A percentile compares a stretch with the other conserved stretches of the same genome.
phyloP scores from a whole-genome alignment of 2,888 invertebrate species.

The Trilocha varians region DNA sequence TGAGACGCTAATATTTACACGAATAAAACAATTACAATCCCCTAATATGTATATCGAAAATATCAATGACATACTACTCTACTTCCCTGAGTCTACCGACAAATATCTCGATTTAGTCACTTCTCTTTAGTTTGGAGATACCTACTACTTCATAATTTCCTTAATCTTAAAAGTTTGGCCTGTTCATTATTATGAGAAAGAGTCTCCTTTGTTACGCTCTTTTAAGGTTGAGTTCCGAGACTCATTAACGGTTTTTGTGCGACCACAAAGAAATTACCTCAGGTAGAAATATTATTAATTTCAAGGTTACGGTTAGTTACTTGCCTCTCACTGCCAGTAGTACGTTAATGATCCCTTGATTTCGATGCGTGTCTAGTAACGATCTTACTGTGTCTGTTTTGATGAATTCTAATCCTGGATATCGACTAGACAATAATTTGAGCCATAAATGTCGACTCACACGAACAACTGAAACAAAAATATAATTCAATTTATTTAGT shows the following conservation, averaged over 20 bases:
- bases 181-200: no score
- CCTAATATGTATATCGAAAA: no score
- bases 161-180: no score
- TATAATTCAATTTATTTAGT: no score
- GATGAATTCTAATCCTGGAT: constrained; percentile 75
- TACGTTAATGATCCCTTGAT: constrained; percentile 82
- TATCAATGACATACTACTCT: no score
- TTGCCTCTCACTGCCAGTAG: constrained; percentile 77
- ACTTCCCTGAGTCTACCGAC: no score
- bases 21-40: no score
- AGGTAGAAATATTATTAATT: not conserved
- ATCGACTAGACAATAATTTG: constrained; percentile 70
- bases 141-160: no score
- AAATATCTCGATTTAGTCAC: no score
- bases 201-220: not conserved
- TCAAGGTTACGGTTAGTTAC: constrained; percentile 2
- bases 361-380: constrained; percentile 80
- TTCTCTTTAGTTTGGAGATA: no score
- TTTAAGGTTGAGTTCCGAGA: not conserved
- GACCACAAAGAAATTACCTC: not conserved
- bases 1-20: no score
- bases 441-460: constrained; percentile 71
- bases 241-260: not conserved
- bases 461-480: constrained; percentile 71
- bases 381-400: constrained; percentile 76